phyloP scores from a whole-genome alignment of 2,797 vertebrate species.

The Euphonia xanthogaster region DNA sequence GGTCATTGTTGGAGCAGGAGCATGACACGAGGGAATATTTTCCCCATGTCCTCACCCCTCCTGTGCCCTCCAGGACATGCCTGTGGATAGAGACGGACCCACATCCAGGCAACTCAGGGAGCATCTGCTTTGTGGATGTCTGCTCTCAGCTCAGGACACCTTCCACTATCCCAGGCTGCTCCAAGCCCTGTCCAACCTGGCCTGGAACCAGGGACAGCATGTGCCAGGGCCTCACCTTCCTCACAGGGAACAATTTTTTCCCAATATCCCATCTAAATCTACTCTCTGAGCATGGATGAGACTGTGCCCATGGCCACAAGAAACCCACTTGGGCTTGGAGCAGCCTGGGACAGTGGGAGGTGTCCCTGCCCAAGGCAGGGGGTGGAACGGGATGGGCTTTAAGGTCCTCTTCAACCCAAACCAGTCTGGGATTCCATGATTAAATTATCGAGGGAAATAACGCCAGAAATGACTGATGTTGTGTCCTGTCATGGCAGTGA shows the following conservation, averaged over 20 bases:
- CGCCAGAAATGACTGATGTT: background rate
- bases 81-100: background rate
- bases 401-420: background rate
- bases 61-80: background rate
- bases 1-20: background rate
- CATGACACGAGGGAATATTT: accelerated
- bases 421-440: background rate
- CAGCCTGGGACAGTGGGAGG: background rate
- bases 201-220: background rate
- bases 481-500: accelerated
- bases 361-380: background rate
- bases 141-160: background rate
- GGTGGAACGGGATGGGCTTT: accelerated
- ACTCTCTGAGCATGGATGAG: background rate
- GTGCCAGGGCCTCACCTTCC: background rate
- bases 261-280: background rate
- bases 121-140: background rate
- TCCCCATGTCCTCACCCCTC: accelerated
- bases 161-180: accelerated
- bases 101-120: background rate
- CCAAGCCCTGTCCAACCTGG: background rate
- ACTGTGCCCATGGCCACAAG: background rate
- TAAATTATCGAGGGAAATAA: background rate
- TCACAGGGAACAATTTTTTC: background rate
- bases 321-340: background rate